Conservation (phyloP, 2,888 invertebrate genomes). For the Tenthredo scrophulariae region DNA sequence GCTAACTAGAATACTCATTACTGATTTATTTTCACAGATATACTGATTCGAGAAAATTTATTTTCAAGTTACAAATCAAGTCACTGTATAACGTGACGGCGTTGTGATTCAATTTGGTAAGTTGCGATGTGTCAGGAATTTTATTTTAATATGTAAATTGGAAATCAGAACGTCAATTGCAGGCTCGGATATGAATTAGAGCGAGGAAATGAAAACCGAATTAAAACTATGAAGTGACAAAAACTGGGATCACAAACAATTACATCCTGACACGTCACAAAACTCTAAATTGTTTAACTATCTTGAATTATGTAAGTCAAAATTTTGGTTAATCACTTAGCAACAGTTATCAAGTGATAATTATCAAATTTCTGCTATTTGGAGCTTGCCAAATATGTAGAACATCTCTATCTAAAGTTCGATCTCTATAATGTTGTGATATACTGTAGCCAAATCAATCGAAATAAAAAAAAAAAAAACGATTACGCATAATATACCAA, state of each 20-base stretch:
- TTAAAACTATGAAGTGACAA: neutral
- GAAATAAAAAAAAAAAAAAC: constrained; percentile 56
- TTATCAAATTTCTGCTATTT: constrained; percentile 11
- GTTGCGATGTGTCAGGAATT: neutral
- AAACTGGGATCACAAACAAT: no score
- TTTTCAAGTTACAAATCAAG: neutral
- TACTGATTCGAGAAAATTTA: neutral
- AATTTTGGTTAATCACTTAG: neutral
- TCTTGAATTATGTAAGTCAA: neutral
- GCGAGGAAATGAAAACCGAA: neutral
- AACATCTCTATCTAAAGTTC: constrained; percentile 71
- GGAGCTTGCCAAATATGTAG: constrained; percentile 60
- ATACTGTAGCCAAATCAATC: constrained; percentile 68
- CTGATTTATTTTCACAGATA: neutral
- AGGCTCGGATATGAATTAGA: neutral
- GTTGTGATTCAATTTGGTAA: neutral
- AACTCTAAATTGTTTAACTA: neutral
- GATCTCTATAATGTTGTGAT: constrained; percentile 73
- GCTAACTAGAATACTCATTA: neutral
- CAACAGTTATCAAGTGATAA: constrained; percentile 18
- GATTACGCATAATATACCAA: neutral
- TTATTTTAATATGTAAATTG: neutral
- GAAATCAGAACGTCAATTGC: neutral
- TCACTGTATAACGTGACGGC: neutral
- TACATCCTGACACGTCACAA: neutral